Percentiles rank a stretch among this genome's conserved stretches.
phyloP scores from a whole-genome alignment of 2,113 vertebrate genomes.

The Suncus etruscus region DNA sequence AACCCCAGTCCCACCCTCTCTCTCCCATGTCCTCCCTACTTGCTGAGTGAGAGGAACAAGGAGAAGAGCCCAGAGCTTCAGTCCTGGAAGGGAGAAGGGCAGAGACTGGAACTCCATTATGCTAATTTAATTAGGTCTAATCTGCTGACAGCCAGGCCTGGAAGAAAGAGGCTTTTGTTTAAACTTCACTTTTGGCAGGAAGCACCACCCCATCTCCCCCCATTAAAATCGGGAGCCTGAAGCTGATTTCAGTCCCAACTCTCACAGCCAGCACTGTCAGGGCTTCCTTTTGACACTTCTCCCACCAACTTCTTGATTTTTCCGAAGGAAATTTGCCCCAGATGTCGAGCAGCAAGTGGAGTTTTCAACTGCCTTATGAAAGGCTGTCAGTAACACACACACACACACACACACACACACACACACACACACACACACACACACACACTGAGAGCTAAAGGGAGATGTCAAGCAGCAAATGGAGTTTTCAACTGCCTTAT shows the following conservation, averaged over 20 bases:
- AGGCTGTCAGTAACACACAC: constrained; percentile 57
- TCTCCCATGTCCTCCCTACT: background rate
- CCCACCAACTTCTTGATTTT: constrained; percentile 65
- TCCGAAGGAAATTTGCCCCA: constrained; percentile 73
- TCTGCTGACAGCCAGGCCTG: constrained; percentile 50
- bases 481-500: constrained; percentile 53
- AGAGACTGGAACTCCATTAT: constrained; percentile 43
- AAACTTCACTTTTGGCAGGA: constrained; percentile 74
- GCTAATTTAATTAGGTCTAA: constrained; percentile 76
- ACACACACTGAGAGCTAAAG: background rate
- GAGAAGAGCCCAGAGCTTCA: background rate
- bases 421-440: no score
- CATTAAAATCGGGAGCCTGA: constrained; percentile 57
- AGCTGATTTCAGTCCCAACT: constrained; percentile 55
- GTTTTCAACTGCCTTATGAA: constrained; percentile 59
- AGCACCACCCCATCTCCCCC: constrained; percentile 7
- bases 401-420: no score
- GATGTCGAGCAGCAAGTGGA: constrained; percentile 67
- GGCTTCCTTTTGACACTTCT: constrained; percentile 72
- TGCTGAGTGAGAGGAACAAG: background rate
- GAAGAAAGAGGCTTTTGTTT: constrained; percentile 80
- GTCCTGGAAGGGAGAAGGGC: constrained; percentile 11
- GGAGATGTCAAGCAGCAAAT: constrained; percentile 64
- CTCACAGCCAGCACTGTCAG: background rate
- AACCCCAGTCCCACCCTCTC: background rate